Base-by-base conservation (phyloP, 2,888 invertebrate genomes). In the Argyresthia albistria region DNA sequence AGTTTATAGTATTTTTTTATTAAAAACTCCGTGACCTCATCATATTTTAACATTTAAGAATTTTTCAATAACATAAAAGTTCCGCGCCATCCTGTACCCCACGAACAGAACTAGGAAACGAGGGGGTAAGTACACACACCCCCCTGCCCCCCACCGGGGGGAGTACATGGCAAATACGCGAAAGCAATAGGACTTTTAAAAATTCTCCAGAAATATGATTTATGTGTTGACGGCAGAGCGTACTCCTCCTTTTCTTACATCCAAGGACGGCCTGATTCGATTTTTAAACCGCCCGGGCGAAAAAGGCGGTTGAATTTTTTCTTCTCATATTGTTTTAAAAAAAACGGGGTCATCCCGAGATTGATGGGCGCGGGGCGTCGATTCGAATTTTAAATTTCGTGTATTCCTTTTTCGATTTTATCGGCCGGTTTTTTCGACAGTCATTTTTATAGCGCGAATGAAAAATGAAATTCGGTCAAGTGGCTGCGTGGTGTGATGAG, bases 111-210 rank as follows among this genome's bases (percentile, higher is more conserved):
- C 86, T 86, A 86, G 86, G 87, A 86, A 87, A 80, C 83, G 80
- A 77, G 86, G 84, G 86, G 72, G 86, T 83, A 86, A 86, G 86
- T 86, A 86, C 86, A 86, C 86, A 84, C 83, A 68, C 66, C 53
- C 46, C 66, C 70, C 75, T 67, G 64, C 64, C 64, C 64, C 60
- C 64, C 51, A 35, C 59, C 25, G 39, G 72, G 80, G 83, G 86
- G 84, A 80, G 84, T 86, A 87, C 87, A 87, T 87, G 82, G 86
- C 87, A 87, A 87, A 87, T 87, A 87, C 87, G 86, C 87, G 87
- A 87, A 87, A 87, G 87, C 87, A 87, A 87, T 86, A 87, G 87
- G 87, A 87, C 86, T 87, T 87, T 87, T 87, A 87, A 87, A 87
- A 87, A 84, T 87, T 86, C 86, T 84, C 84, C 80, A 83, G 86